Base-by-base conservation (phyloP, 2,888 invertebrate species). In the Spodoptera littoralis region DNA sequence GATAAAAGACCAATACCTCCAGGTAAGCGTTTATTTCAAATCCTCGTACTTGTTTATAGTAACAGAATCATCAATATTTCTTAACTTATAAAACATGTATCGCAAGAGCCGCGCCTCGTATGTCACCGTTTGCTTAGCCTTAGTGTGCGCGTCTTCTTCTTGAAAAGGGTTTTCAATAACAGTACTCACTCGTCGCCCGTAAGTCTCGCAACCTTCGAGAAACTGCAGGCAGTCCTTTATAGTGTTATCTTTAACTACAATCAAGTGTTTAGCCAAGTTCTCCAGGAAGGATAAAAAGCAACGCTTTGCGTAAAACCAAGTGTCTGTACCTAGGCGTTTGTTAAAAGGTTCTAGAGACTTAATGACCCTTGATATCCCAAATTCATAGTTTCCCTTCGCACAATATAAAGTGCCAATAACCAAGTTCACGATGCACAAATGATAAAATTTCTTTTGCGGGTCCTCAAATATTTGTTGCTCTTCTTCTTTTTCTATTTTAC, bases 391-490 rank as follows among this genome's bases (percentile, higher is more conserved):
- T 0, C 99, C 99, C 92, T 99, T 99, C 2, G 99, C 98, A 87
- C 99, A 99, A 89, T 99, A 99, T 44, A 99, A 92, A 0, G 99
- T 99, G 12, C 99, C 99, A 73, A 99, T 99, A 0, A 99, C 99
- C 56, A 99, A 96, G 91, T 99, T 99, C 3, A 99, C 99, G 71
- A 99, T 99, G 87, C 99, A 99, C 56, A 99, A 95, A 87, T 99
- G 99, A 91, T 97, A 98, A 76, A 97, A 96, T 90, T 99, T 99
- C 89, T 98, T 98, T 51, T 98, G 98, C 0, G 98, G 98, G 79
- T 98, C 98, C 85, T 98, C 98, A 84, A 98, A 98, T 65, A 98
- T 97, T 81, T 99, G 95, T 70, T 97, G 96, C 85, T 99, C 99
- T 87, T 99, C 99, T 86, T 99, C 99, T 80, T 99, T 98, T 89